Evolutionary conservation across 2,797 vertebrate genomes (phyloP).

Genomic region (Sciaenops ocellatus): DNA sequence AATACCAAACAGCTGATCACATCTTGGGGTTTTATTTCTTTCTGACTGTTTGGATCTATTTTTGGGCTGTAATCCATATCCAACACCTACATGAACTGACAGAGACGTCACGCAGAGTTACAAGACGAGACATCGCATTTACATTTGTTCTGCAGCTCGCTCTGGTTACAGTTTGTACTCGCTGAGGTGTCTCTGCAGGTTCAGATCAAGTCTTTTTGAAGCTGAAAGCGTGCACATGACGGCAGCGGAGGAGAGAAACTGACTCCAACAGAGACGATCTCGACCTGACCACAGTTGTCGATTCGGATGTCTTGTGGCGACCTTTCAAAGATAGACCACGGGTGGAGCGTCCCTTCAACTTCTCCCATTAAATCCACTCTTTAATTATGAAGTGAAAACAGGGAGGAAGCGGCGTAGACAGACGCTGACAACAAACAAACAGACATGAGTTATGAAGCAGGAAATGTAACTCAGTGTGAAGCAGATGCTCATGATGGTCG

Average conservation of each 20-base stretch:
- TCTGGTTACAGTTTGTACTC: background rate
- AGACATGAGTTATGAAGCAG: conserved; percentile 46
- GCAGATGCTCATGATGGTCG: conserved; percentile 45
- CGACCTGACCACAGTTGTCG: background rate
- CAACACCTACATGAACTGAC: conserved; percentile 35
- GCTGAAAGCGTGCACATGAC: background rate
- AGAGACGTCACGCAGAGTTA: conserved; percentile 14
- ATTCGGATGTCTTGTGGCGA: background rate
- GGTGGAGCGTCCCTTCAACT: background rate
- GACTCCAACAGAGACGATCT: background rate
- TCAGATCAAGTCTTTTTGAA: background rate
- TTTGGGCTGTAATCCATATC: conserved; percentile 42
- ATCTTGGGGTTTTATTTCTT: conserved; percentile 14
- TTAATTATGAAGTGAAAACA: conserved; percentile 22
- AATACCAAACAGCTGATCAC: conserved; percentile 56
- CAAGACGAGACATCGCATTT: conserved; percentile 6
- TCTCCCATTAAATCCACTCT: conserved; percentile 11
- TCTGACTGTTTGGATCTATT: conserved; percentile 44
- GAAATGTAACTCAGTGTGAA: conserved; percentile 32
- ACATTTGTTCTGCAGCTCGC: conserved; percentile 20
- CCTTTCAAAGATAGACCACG: background rate
- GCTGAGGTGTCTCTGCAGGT: background rate
- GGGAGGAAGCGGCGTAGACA: conserved; percentile 4
- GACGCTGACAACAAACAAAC: conserved; percentile 14
- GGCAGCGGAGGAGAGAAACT: background rate